Base-by-base conservation (phyloP, 2,888 invertebrate genomes). In the Alitta virens region DNA sequence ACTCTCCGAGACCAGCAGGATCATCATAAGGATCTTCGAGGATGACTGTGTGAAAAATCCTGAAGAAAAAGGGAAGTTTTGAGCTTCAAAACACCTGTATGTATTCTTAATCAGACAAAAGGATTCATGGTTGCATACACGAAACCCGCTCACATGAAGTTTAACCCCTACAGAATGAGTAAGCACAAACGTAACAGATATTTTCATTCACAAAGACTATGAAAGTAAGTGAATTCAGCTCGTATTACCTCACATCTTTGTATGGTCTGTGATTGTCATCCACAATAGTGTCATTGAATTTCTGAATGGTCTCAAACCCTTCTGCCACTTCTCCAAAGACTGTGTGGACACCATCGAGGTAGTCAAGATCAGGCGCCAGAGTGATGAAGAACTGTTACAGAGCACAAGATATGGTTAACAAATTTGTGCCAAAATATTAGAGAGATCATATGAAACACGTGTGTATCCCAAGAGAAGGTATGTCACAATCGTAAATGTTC, bases 311-410 rank as follows among this genome's bases (percentile, higher is more conserved):
- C 43, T 95, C 94, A 55, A 90, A 84, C 0, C 95, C 99, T 83
- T 99, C 98, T 0, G 90, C 88, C 1, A 99, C 91, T 66, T 82
- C 80, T 5, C 97, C 98, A 82, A 99, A 96, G 18, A 98, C 92
- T 77, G 95, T 94, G 82, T 99, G 98, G 53, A 60, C 72, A 65
- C 78, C 81, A 82, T 99, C 96, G 62, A 99, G 84, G 16, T 94
- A 97, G 62, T 91, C 90, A 42, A 98, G 85, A 74, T 94, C 90
- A 2, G 90, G 86, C 1, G 89, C 91, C 12, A 99, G 85, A 0
- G 99, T 98, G 61, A 99, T 88, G 80, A 97, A 97, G 83, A 99
- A 99, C 82, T 99, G 95, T 0, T 94, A 94, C 43, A n/a, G n/a
- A 38, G 1, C 33, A 33, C 33, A 33, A 33, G 12, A 33, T 33